Evolutionary conservation across 2,888 invertebrate species (phyloP).

Genomic region (Macropis europaea): DNA sequence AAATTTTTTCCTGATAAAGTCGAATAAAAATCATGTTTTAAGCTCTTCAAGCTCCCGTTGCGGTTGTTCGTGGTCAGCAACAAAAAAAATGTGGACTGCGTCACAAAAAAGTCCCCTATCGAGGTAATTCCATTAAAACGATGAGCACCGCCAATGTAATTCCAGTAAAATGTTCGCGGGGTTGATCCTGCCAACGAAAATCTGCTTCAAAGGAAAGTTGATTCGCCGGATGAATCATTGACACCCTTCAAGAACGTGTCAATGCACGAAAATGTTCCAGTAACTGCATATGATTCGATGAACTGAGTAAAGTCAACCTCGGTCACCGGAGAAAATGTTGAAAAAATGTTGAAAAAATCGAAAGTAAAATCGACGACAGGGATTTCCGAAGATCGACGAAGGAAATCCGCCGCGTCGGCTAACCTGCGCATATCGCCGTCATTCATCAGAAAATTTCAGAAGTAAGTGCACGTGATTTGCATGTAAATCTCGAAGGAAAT

Average conservation of each 20-base stretch:
- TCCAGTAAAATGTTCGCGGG: constrained; percentile 28
- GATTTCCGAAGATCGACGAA: neutral
- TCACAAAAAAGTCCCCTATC: constrained; percentile 25
- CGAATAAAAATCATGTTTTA: neutral
- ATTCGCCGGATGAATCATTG: neutral
- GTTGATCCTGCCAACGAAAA: constrained; percentile 16
- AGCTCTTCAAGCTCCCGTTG: neutral
- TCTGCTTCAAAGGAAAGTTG: neutral
- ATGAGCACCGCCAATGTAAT: constrained; percentile 38
- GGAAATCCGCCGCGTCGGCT: neutral
- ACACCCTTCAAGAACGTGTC: constrained; percentile 2
- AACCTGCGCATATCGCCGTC: constrained; percentile 34
- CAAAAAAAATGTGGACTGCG: neutral
- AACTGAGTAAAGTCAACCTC: neutral
- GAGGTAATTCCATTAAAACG: constrained; percentile 39
- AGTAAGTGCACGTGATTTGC: constrained; percentile 9
- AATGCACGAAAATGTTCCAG: neutral
- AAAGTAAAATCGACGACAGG: constrained; percentile 20
- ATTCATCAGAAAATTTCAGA: constrained; percentile 18
- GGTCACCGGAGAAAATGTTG: neutral
- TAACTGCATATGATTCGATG: neutral
- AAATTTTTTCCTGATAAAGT: too few species aligned
- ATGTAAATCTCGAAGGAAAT: neutral
- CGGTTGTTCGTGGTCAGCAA: constrained; percentile 35
- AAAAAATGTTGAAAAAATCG: constrained; percentile 22